Percentiles rank a stretch among this genome's conserved stretches.
These are phyloP conservation scores for Polypterus bichir DNA, from an alignment of 2,113 vertebrate species.

Conservation along the genomic window DNA sequence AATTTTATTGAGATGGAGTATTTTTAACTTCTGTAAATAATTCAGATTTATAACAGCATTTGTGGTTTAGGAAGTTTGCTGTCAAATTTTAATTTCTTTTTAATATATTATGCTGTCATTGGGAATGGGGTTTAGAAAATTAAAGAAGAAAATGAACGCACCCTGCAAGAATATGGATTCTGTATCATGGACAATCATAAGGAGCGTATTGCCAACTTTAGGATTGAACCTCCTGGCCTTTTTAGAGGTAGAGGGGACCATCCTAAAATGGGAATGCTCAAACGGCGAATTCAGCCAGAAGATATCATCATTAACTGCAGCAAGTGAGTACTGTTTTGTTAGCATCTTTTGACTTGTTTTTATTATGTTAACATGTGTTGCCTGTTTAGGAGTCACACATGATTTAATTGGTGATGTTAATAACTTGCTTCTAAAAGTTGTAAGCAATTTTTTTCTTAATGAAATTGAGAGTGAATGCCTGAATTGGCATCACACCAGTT, in stretches of 20 bases:
- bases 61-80: too few species aligned
- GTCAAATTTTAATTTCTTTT: conserved; percentile 7
- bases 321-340: conserved; percentile 58
- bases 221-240: conserved; percentile 86
- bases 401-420: too few species aligned
- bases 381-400: too few species aligned
- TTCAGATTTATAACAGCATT: too few species aligned
- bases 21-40: too few species aligned
- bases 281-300: conserved; percentile 78
- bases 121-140: conserved; percentile 59
- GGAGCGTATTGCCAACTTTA: conserved; percentile 91
- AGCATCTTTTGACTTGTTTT: too few species aligned
- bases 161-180: conserved; percentile 84
- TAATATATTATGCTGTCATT: conserved; percentile 10
- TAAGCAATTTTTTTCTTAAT: too few species aligned
- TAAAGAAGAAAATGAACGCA: conserved; percentile 82
- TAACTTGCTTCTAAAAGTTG: too few species aligned
- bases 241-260: conserved; percentile 90
- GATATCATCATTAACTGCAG: conserved; percentile 96
- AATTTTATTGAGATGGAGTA: too few species aligned
- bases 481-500: too few species aligned
- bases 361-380: too few species aligned
- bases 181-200: conserved; percentile 95
- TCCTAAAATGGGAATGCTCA: conserved; percentile 95
- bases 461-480: too few species aligned